Percentiles rank a stretch among this genome's conserved stretches.
Evolutionary conservation across 2,888 invertebrate genomes (phyloP).

Genomic region (Agrotis clavis): DNA sequence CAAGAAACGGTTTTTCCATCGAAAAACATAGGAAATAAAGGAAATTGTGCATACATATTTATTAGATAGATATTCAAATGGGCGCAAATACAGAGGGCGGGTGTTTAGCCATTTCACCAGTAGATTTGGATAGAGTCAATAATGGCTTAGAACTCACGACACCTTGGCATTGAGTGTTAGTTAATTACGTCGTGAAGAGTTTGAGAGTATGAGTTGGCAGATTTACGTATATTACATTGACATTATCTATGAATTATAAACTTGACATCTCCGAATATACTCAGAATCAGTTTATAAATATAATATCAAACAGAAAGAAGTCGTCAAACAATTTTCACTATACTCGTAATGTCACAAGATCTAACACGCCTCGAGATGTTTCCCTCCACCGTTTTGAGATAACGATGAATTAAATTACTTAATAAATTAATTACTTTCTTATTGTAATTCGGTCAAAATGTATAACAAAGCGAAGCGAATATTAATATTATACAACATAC

Average conservation of each 20-base stretch:
- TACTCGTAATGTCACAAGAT: too few species aligned
- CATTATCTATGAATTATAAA: too few species aligned
- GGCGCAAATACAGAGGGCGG: slow-evolving; percentile 67
- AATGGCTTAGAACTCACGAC: slow-evolving; percentile 48
- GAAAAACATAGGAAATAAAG: slow-evolving; percentile 61
- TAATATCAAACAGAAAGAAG: too few species aligned
- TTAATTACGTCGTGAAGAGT: slow-evolving; percentile 22
- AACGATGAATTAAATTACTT: too few species aligned
- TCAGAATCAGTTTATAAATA: too few species aligned
- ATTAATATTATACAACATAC: not conserved
- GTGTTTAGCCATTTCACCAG: slow-evolving; percentile 66
- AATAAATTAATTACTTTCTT: too few species aligned
- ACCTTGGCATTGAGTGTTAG: slow-evolving; percentile 20
- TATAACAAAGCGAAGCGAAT: not conserved
- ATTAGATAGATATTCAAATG: slow-evolving; percentile 76
- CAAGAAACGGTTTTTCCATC: slow-evolving; percentile 21
- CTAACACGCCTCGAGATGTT: too few species aligned
- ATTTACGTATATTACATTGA: slow-evolving; percentile 8
- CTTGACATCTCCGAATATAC: too few species aligned
- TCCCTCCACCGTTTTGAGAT: too few species aligned
- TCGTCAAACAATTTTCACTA: too few species aligned
- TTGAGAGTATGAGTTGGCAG: not conserved
- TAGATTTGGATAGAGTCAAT: slow-evolving; percentile 59
- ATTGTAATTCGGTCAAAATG: not conserved
- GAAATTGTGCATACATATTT: slow-evolving; percentile 70